Evolutionary conservation across 2,113 vertebrate genomes (phyloP).

Genomic region (Gopherus flavomarginatus): DNA sequence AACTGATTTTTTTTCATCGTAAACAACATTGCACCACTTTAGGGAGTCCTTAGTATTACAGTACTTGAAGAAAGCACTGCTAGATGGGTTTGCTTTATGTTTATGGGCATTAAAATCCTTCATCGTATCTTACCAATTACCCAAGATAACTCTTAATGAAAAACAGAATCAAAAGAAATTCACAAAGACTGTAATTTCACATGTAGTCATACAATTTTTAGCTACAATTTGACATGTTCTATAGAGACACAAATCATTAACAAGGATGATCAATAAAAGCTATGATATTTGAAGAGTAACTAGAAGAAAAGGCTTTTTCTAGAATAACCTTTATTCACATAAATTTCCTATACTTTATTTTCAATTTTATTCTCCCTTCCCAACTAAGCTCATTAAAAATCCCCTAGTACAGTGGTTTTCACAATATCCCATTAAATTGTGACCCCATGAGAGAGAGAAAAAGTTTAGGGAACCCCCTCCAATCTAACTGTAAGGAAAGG

Average conservation of each 20-base stretch:
- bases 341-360: neutral
- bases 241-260: neutral
- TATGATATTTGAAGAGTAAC: neutral
- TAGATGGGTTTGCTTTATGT: neutral
- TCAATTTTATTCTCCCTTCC: neutral
- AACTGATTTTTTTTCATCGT: neutral
- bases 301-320: neutral
- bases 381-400: neutral
- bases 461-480: neutral
- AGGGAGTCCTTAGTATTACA: neutral
- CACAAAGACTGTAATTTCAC: neutral
- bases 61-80: neutral
- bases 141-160: neutral
- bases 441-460: neutral
- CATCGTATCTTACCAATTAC: neutral
- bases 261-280: neutral
- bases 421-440: neutral
- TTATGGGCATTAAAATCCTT: neutral
- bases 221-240: neutral
- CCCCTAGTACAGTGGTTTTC: neutral
- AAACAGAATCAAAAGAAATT: neutral
- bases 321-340: neutral
- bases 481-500: neutral
- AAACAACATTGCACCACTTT: neutral
- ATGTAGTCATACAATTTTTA: neutral